Evolutionary conservation across 2,113 vertebrate species (phyloP), one percentile per base, ranked within the genome.

Genomic region (Poeciliopsis prolifica): DNA sequence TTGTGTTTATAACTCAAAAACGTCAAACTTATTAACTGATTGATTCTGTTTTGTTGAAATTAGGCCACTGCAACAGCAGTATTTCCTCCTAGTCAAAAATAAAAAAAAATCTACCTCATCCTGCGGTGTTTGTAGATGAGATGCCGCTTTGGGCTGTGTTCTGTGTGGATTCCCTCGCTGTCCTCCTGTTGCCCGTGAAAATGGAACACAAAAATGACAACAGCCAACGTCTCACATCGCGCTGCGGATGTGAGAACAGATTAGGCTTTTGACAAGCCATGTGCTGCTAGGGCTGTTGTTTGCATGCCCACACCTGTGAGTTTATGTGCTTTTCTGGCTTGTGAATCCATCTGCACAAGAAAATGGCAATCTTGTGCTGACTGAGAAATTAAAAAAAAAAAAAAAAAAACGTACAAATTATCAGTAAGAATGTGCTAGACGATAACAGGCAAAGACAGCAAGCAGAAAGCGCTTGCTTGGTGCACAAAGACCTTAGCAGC

Each of bases 211-310:
- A 84, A 89, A 81, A 88, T 81, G 80, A 86, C 44, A 61, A 67
- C 80, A 86, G 79, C 80, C 78, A 74, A 86, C 80, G 72, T 74
- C 51, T 79, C 69, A 54, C 82, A 85, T 91, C 81, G 74, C 51
- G 60, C 69, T 66, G 72, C 61, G 83, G 86, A 83, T 70, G 80
- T 9, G 1, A 54, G 54, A 87, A 72, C 76, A 85, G 71, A 91
- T 88, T 84, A 91, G 79, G 78, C 73, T 33, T 85, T 79, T 89
- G 82, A 89, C 79, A 83, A 86, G 37, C 78, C 67, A 72, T 87
- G 87, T 88, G 82, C 83, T 80, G 71, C 88, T 73, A 61, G 0
- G 19, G 78, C 70, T 76, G 78, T 58, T 78, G 75, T 79, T 68
- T 86, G 70, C 63, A 22, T 75, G 77, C 6, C 1, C 65, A 72